Base-by-base conservation (phyloP, 2,888 invertebrate species). In the Oligia fasciuncula region DNA sequence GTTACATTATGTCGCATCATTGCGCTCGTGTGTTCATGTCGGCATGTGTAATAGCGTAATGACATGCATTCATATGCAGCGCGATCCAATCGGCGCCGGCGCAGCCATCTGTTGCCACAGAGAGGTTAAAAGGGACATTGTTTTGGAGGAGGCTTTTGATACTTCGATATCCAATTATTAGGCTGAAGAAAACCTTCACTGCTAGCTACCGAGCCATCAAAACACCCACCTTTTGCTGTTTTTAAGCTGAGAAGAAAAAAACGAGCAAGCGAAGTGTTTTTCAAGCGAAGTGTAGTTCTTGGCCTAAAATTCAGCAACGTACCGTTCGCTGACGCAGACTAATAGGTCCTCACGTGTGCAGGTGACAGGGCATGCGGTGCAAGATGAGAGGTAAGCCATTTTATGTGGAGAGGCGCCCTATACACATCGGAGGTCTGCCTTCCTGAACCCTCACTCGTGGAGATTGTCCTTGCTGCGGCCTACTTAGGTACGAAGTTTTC, bases 1-100 rank as follows among this genome's bases (percentile, higher is more conserved):
- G 65, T 40, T 9, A 14, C 43, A 66, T 84, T 84, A 79, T 60
- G 43, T 17, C 29, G 65, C 43, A 46, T 83, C 70, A 85, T 82
- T 67, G 60, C 57, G 66, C 69, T 63, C 73, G 51, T 69, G 74
- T 43, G 65, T 77, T 49, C 86, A 83, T 76, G 85, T 86, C 54
- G 84, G 87, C 68, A 80, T 80, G 72, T 80, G 65, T 81, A 73
- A 78, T 78, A 23, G 63, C 63, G 19, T 83, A 80, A 87, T 80
- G 51, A 80, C 83, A 66, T 60, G 68, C 74, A 87, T 85, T 85
- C 80, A 67, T 77, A 87, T 87, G 80, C 85, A 65, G 54, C 43
- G 46, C 63, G 84, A 46, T 17, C 63, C 75, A 76, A 79, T 67
- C 75, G 87, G 87, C 85, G 85, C 85, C 84, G 40, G 69, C 67